These are phyloP conservation scores for Actias luna DNA, from an alignment of 2,888 invertebrate species.

Conservation along the genomic window DNA sequence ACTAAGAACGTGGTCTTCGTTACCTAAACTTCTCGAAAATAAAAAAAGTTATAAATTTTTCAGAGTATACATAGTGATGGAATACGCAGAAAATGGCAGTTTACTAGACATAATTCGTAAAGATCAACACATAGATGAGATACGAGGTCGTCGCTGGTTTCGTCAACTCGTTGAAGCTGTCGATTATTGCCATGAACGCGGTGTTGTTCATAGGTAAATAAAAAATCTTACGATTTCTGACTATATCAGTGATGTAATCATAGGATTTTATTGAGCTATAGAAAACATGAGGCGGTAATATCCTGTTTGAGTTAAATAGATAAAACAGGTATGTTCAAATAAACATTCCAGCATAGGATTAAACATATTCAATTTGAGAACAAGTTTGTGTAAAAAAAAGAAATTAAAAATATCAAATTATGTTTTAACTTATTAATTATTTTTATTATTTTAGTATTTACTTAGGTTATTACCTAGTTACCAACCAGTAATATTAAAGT, in stretches of 20 bases:
- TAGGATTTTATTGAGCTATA: too few relatives aligned
- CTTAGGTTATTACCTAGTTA: neutral
- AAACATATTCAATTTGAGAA: too few relatives aligned
- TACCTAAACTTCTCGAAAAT: neutral
- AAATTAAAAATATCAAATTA: too few relatives aligned
- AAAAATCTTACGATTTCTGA: slow-evolving; percentile 1
- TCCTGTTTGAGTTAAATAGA: too few relatives aligned
- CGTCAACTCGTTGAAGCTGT: slow-evolving; percentile 87
- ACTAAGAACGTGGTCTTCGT: too few relatives aligned
- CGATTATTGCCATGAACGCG: slow-evolving; percentile 89
- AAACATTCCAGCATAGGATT: too few relatives aligned
- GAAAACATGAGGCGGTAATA: too few relatives aligned
- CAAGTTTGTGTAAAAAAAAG: too few relatives aligned
- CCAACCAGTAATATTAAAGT: neutral
- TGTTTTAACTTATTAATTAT: too few relatives aligned
- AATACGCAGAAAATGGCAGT: slow-evolving; percentile 90
- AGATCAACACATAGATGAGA: slow-evolving; percentile 87
- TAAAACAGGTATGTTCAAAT: too few relatives aligned
- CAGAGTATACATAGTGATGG: slow-evolving; percentile 93
- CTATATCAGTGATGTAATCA: neutral
- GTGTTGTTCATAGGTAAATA: slow-evolving; percentile 88
- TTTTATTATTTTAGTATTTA: too few relatives aligned
- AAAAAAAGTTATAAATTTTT: slow-evolving; percentile 11
- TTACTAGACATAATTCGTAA: slow-evolving; percentile 88
- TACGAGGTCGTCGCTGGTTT: slow-evolving; percentile 86